Evolutionary conservation across 1,140 invertebrate genomes (phyloP).

Genomic region (Monochamus saltuarius): DNA sequence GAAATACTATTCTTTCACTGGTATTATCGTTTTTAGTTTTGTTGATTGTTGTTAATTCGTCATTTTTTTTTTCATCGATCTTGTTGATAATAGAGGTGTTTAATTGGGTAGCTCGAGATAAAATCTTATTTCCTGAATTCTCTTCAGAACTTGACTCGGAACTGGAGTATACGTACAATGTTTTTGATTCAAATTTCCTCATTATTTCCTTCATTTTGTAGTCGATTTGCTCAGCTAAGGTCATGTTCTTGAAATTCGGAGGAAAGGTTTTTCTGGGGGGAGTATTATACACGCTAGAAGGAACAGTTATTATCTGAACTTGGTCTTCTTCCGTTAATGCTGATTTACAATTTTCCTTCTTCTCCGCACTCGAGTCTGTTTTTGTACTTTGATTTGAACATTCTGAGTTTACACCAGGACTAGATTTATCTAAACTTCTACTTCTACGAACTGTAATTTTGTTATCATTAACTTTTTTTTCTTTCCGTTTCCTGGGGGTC

Average conservation of each 20-base stretch:
- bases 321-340: neutral
- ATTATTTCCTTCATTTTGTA: slow-evolving; percentile 48
- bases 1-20: too few relatives aligned
- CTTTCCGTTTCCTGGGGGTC: neutral
- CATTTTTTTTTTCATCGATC: neutral
- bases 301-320: slow-evolving; percentile 17
- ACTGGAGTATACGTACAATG: slow-evolving; percentile 38
- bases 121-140: neutral
- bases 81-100: neutral
- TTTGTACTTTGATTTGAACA: too few relatives aligned
- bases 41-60: neutral
- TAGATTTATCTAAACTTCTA: too few relatives aligned
- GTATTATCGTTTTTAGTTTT: neutral
- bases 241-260: slow-evolving; percentile 31
- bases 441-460: too few relatives aligned
- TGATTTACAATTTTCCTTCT: too few relatives aligned
- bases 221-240: slow-evolving; percentile 45
- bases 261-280: slow-evolving; percentile 25
- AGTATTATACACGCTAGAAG: slow-evolving; percentile 12
- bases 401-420: too few relatives aligned
- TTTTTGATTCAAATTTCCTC: slow-evolving; percentile 37
- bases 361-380: too few relatives aligned
- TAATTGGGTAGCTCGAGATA: neutral
- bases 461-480: too few relatives aligned
- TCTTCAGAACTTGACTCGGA: slow-evolving; percentile 42